Conservation (phyloP, 2,797 vertebrate genomes). For the Botia kubotai region DNA sequence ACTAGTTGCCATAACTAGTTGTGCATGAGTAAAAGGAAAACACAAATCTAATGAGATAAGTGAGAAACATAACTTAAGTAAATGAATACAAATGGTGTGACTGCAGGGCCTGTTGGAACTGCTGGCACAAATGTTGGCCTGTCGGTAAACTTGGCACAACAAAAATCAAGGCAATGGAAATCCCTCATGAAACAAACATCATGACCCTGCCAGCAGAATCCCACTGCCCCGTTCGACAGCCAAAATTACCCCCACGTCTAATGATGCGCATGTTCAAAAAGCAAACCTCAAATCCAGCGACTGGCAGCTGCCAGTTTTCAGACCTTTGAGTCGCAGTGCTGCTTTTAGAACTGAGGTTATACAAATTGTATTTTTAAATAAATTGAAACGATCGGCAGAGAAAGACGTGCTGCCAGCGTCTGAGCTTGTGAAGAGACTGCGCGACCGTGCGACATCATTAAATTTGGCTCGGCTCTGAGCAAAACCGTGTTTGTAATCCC, state of each 20-base stretch:
- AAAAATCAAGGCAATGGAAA: not conserved
- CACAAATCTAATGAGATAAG: not conserved
- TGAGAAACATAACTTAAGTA: not conserved
- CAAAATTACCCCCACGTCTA: not conserved
- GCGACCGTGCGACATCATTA: not conserved
- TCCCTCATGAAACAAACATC: constrained; percentile 1
- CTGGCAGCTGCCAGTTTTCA: not conserved
- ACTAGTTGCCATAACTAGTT: constrained; percentile 1
- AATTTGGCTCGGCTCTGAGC: not conserved
- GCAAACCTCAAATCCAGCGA: not conserved
- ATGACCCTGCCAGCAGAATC: not conserved
- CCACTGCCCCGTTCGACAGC: not conserved
- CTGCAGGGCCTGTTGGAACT: not conserved
- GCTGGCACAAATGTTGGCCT: not conserved
- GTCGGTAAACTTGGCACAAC: not conserved
- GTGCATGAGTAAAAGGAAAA: not conserved
- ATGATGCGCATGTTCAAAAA: not conserved
- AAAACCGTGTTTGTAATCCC: not conserved
- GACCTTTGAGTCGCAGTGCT: not conserved
- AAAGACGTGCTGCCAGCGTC: not conserved
- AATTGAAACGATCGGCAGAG: not conserved
- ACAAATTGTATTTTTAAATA: not conserved
- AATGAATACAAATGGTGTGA: not conserved
- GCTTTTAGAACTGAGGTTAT: not conserved
- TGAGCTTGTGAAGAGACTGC: not conserved